A percentile compares a stretch with the other conserved stretches of the same genome.
phyloP scores from a whole-genome alignment of 2,113 vertebrate species.

The Ploceus nigricollis region DNA sequence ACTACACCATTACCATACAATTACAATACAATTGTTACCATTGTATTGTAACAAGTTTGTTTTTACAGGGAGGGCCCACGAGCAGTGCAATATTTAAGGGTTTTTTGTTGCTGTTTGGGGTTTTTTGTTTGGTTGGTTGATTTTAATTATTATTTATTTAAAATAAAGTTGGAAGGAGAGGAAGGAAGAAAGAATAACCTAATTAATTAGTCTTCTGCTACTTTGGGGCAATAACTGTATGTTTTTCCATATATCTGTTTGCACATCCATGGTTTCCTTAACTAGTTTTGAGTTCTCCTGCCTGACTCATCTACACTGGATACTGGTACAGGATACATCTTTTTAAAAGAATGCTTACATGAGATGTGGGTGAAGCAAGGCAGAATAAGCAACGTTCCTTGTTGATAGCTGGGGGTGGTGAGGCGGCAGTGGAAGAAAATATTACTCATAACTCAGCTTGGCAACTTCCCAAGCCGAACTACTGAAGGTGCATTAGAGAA shows the following conservation, averaged over 20 bases:
- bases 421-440: slow-evolving; percentile 49
- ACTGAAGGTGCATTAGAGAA: not conserved
- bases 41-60: not conserved
- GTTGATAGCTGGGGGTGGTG: slow-evolving; percentile 25
- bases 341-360: not conserved
- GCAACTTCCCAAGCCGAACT: slow-evolving; percentile 21
- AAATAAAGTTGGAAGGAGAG: not conserved
- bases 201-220: not conserved
- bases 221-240: not conserved
- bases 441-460: slow-evolving; percentile 53
- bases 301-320: slow-evolving; percentile 31
- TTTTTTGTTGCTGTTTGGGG: not conserved
- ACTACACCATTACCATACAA: too few relatives aligned
- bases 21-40: too few relatives aligned
- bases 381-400: not conserved
- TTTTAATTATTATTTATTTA: not conserved
- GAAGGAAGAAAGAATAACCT: not conserved
- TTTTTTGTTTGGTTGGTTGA: not conserved
- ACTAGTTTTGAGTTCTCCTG: not conserved
- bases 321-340: not conserved
- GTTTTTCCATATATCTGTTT: not conserved
- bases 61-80: not conserved
- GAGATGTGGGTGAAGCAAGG: slow-evolving; percentile 3
- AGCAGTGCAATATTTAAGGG: not conserved
- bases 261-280: not conserved